These are phyloP conservation scores for Eupithecia tripunctaria DNA, from an alignment of 2,888 invertebrate species.

Conservation along the genomic window DNA sequence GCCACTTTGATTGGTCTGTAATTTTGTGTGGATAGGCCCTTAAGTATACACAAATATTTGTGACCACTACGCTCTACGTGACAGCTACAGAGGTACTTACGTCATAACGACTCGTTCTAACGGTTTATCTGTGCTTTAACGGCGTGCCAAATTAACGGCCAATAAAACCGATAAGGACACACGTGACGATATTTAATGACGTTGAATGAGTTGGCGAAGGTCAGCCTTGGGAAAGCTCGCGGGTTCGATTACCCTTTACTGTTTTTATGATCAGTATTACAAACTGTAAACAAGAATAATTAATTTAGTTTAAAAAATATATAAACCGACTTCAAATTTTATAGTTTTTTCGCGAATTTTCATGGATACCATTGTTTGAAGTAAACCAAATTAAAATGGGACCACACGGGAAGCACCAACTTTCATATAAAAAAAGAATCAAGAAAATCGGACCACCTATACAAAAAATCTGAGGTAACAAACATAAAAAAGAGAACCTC, in stretches of 20 bases:
- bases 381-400: too few species aligned
- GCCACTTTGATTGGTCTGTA: background rate
- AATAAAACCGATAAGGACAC: conserved; percentile 34
- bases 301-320: too few species aligned
- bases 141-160: conserved; percentile 40
- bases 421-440: too few species aligned
- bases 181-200: conserved; percentile 19
- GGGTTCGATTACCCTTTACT: background rate
- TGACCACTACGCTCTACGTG: conserved; percentile 22
- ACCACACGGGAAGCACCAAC: too few species aligned
- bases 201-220: background rate
- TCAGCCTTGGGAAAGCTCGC: background rate
- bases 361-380: too few species aligned
- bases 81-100: conserved; percentile 23
- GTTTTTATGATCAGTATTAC: background rate
- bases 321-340: too few species aligned
- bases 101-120: conserved; percentile 39
- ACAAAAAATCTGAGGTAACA: too few species aligned
- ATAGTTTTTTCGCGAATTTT: too few species aligned
- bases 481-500: too few species aligned
- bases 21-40: background rate
- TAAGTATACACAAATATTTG: conserved; percentile 22
- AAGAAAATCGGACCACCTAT: too few species aligned
- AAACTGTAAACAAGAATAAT: too few species aligned
- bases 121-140: conserved; percentile 42